Evolutionary conservation across 30 jellyfish, hydroid and myxozoan genomes (phyloP).

Genomic region (Cassiopea xamachana): DNA sequence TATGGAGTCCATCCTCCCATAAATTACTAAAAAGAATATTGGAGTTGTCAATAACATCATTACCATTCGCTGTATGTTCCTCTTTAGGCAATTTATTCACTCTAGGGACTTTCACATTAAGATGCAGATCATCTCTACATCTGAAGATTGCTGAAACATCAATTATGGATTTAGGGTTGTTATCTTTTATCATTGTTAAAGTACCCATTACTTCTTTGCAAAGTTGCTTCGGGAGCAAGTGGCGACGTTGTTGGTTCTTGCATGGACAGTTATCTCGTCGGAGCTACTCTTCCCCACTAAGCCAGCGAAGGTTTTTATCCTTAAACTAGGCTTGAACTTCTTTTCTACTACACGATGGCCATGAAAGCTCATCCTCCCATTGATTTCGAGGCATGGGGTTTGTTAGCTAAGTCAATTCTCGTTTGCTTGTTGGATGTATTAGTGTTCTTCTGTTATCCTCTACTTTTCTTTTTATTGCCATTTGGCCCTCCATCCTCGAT

Average conservation of each 20-base stretch:
- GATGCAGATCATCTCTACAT: not conserved
- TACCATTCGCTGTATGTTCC: slow-evolving; percentile 1
- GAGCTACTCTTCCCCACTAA: not conserved
- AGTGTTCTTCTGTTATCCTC: not conserved
- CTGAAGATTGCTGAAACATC: not conserved
- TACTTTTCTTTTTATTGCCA: not conserved
- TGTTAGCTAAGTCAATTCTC: not conserved
- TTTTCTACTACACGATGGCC: slow-evolving; percentile 2
- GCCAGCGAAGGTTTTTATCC: not conserved
- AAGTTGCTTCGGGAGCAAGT: slow-evolving; percentile 25
- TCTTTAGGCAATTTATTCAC: slow-evolving; percentile 19
- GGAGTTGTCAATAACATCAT: not conserved
- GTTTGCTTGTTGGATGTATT: not conserved
- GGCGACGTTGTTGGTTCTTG: not conserved
- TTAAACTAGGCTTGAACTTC: not conserved
- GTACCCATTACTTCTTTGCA: not conserved
- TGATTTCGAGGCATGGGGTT: not conserved
- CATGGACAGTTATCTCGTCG: not conserved
- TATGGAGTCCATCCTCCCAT: not conserved
- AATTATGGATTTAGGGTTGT: not conserved
- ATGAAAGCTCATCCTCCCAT: not conserved
- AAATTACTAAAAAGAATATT: not conserved
- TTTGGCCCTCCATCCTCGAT: not conserved
- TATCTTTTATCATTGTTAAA: not conserved
- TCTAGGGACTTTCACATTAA: slow-evolving; percentile 1